Base-by-base conservation (phyloP, 2,113 vertebrate genomes). In the Ariopsis seemanni region DNA sequence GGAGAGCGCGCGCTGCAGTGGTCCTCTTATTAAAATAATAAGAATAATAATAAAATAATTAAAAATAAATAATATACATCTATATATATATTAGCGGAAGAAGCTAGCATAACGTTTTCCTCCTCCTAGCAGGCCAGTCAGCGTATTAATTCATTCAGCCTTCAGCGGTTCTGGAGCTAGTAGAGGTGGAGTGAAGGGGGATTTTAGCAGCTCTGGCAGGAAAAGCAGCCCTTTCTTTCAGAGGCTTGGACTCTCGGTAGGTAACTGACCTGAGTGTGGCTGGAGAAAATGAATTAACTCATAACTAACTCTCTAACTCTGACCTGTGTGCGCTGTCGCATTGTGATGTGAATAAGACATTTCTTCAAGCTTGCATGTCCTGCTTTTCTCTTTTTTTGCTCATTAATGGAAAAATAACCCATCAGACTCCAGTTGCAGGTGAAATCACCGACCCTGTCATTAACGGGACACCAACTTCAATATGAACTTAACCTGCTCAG, bases 161-260 rank as follows among this genome's bases (percentile, higher is more conserved):
- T 91, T 80, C 92, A 89, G 84, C 91, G 93, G 86, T 87, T 91
- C 89, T 93, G 82, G 93, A 92, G 84, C 88, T 85, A 86, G 53
- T 89, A 81, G 77, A 91, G 79, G 84, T 67, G 53, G 89, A 65
- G 83, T 89, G 92, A 89, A 86, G 22, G 53, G 27, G 27, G 22
- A 50, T 85, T 91, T 85, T 91, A 85, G 85, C 87, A 87, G 78
- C 78, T 82, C 85, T 89, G 93, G 93, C 91, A 90, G 88, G 86
- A 89, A 92, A 83, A 92, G 90, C 90, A 93, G 89, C 92, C 92
- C 91, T 94, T 94, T 93, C 92, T 92, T 90, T 93, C 93, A 94
- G 91, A 95, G 93, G 91, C 93, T 92, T 85, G 95, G 94, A 95
- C 93, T 93, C 93, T 95, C 93, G 95, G 95, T 95, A 95, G 94